Base-by-base conservation (phyloP, 2,113 vertebrate genomes). In the Cyphomyrus discorhynchus region DNA sequence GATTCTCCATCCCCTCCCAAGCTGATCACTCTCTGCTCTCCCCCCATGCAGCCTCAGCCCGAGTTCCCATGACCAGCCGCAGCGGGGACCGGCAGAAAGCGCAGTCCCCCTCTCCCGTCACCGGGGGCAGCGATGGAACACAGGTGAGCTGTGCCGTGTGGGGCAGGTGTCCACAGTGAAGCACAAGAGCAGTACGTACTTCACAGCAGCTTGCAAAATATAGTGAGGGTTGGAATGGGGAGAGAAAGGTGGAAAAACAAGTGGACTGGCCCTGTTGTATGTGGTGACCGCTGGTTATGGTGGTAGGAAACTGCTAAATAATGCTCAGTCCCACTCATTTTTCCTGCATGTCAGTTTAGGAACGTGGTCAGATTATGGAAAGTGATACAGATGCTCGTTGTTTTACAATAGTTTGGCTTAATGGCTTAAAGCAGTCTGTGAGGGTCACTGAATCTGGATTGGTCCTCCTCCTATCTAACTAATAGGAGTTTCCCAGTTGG, bases 1-100 rank as follows among this genome's bases (percentile, higher is more conserved):
- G 95, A 98, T 96, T 97, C 96, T 96, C 97, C 94, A 95, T 97
- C 97, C 96, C 98, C 96, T 96, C 96, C 96, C 96, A 82, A 95
- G 95, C 95, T 96, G 94, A 66, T 92, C 95, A 70, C 90, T 95
- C 92, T 50, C 50, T 45, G 66, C 91, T 85, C 58, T 27, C 2
- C 24, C n/a, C n/a, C 58, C n/a, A 27, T 27, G 8, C n/a, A 66
- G 58, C 58, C 58, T 66, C 58, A 27, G 87, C 94, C 1, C 96
- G 94, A 50, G 94, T 95, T 91, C 97, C 98, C 0, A 62, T 97
- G 91, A 96, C 96, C 88, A 98, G 96, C 93, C 96, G 94, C 89
- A 98, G 97, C 93, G 97, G 94, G 13, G 97, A 98, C 91, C 95
- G 98, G 15, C 94, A 97, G 94, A 98, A 97, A 93, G 91, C 91